Base-by-base conservation (phyloP, 2,113 vertebrate genomes). In the Leptobrachium leishanense region DNA sequence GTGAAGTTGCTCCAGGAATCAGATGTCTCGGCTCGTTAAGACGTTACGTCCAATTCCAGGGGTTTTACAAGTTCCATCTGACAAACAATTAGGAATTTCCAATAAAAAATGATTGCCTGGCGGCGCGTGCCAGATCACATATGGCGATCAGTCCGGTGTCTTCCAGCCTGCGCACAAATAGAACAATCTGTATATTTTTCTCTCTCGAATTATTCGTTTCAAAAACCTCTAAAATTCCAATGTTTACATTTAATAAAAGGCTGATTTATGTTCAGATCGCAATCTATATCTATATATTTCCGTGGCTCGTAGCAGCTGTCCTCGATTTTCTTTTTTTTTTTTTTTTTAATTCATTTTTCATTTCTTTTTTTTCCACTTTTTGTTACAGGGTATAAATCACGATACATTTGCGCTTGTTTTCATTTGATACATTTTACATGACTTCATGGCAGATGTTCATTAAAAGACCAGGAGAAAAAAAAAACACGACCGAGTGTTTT, bases 381-480 rank as follows among this genome's bases (percentile, higher is more conserved):
- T 31, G 20, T 31, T 20, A 54, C 50, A 54, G 31, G 69, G 69
- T 72, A 72, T 72, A 72, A 72, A 72, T 72, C 69, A 54, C 20
- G 69, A 6, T 55, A 12, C 6, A 55, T 72, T 72, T 12, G 69
- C 31, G 9, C 54, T 72, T 72, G 31, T 43, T 72, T 54, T 72
- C 41, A 12, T 53, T 72, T 59, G 9, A 40, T 55, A 53, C 50
- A 54, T 40, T 54, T 70, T 50, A 70, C n/a, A 50, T 70, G 43
- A 50, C 68, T 70, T 70, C 68, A 70, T 54, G 31, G 69, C 69
- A 72, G 50, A 72, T 72, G 69, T 72, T n/a, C 50, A 39, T 72
- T 54, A 20, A 2, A 54, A 72, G 69, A 12, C 11, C 10, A 1
- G 20, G 20, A 31, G 46, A 50, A 50, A 50, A 50, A 54, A 72